Percentiles rank a stretch among this genome's conserved stretches.
phyloP scores from a whole-genome alignment of 2,113 vertebrate species.

The Scopus umbretta region DNA sequence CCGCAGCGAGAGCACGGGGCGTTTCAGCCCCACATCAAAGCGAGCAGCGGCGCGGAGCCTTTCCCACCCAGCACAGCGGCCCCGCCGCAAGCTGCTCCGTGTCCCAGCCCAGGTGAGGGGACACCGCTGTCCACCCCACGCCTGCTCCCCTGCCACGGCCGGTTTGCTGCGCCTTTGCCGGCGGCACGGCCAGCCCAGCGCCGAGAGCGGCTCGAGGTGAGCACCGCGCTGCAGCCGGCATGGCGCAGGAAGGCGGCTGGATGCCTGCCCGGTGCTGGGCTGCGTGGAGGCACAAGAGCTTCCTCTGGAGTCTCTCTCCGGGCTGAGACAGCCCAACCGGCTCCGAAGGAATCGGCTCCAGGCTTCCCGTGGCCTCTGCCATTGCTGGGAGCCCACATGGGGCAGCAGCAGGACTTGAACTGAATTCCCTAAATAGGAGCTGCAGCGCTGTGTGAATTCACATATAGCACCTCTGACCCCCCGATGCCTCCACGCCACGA shows the following conservation, averaged over 20 bases:
- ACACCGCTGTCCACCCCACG: accelerated
- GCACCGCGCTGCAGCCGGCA: accelerated
- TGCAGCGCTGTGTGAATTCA: accelerated
- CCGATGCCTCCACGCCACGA: accelerated
- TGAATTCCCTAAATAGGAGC: accelerated
- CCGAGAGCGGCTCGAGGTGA: not conserved
- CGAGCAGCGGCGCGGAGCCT: accelerated
- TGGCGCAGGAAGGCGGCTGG: not conserved
- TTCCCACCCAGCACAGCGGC: not conserved
- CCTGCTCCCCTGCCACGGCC: not conserved
- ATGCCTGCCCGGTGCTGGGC: accelerated
- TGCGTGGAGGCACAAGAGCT: accelerated
- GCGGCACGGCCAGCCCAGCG: accelerated
- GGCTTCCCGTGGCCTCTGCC: not conserved
- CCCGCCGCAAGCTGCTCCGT: accelerated
- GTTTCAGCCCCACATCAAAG: not conserved
- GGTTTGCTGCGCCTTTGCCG: accelerated
- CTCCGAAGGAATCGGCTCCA: not conserved
- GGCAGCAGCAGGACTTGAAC: not conserved
- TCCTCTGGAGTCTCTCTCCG: not conserved
- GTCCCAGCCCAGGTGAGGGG: not conserved
- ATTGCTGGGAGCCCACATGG: accelerated
- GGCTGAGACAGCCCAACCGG: not conserved
- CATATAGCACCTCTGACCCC: accelerated
- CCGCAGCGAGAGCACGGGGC: accelerated